phyloP scores from a whole-genome alignment of 2,888 invertebrate genomes.

The Drosophila neonasuta region DNA sequence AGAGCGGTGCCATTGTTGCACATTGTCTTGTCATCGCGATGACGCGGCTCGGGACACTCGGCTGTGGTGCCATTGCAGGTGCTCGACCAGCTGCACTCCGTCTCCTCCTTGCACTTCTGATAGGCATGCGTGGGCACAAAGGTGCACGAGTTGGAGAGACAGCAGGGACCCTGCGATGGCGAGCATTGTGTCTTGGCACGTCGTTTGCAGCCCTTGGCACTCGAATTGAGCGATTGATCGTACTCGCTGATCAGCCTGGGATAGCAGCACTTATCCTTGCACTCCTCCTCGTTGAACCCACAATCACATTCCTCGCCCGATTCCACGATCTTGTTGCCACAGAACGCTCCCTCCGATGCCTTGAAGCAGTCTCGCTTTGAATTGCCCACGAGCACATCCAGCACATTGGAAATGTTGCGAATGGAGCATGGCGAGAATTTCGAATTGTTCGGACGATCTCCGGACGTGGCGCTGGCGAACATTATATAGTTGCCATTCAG shows the following conservation, averaged over 20 bases:
- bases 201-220: conserved; percentile 91
- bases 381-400: conserved; percentile 95
- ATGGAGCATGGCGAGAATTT: conserved; percentile 97
- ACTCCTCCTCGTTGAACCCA: conserved; percentile 95
- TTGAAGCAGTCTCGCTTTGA: conserved; percentile 97
- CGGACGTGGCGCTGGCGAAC: conserved; percentile 99
- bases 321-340: conserved; percentile 99
- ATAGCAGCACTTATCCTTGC: conserved; percentile 96
- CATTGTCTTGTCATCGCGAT: conserved; percentile 93
- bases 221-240: conserved; percentile 87
- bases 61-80: conserved; percentile 93
- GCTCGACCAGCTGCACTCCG: conserved; percentile 94
- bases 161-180: conserved; percentile 99
- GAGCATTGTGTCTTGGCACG: conserved; percentile 89
- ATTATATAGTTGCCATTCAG: conserved; percentile 98
- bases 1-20: conserved; percentile 96
- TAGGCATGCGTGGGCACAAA: conserved; percentile 87
- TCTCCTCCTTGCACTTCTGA: conserved; percentile 90
- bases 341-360: conserved; percentile 96
- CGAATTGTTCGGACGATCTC: conserved; percentile 98
- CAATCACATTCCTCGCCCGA: conserved; percentile 99
- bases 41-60: conserved; percentile 92
- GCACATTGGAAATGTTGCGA: conserved; percentile 96
- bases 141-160: conserved; percentile 89
- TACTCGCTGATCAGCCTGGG: conserved; percentile 89